A percentile compares a stretch with the other conserved stretches of the same genome.
Conservation (phyloP, 2,888 invertebrate species). For the Ornithoptera priamus region DNA sequence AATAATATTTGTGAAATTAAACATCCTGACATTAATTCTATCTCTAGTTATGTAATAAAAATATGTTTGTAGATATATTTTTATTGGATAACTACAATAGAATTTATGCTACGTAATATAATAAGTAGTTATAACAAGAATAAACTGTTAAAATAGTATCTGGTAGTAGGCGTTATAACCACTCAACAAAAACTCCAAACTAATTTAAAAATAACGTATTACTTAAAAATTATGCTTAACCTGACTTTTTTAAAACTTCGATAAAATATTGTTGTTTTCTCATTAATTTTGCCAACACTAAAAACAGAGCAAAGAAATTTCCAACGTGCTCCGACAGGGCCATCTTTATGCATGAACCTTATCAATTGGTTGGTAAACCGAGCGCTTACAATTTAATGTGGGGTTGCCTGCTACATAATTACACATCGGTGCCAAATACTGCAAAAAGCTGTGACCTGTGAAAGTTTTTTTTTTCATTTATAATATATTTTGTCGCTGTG, state of each 20-base stretch:
- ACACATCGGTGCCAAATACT: slow-evolving; percentile 36
- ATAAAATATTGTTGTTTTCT: slow-evolving; percentile 11
- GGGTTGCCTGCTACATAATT: slow-evolving; percentile 57
- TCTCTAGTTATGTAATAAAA: no score
- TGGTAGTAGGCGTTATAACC: no score
- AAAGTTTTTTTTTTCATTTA: slow-evolving; percentile 10
- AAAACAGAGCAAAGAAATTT: slow-evolving; percentile 49
- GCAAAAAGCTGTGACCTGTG: slow-evolving; percentile 39
- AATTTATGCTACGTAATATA: no score
- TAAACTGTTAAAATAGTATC: no score
- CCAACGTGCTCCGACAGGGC: slow-evolving; percentile 37
- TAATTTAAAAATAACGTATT: not conserved
- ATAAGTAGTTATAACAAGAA: no score
- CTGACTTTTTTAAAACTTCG: slow-evolving; percentile 2
- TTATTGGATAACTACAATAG: no score
- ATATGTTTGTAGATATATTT: no score
- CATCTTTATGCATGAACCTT: slow-evolving; percentile 68
- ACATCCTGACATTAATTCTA: no score
- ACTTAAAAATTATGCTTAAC: not conserved
- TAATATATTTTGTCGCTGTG: not conserved
- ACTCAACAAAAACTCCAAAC: not conserved
- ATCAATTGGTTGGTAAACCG: slow-evolving; percentile 60
- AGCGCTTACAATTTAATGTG: slow-evolving; percentile 57
- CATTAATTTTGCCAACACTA: slow-evolving; percentile 33
- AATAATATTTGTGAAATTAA: no score